A percentile compares a stretch with the other conserved stretches of the same genome.
phyloP scores from a whole-genome alignment of 2,797 vertebrate species.

The Falco columbarius region DNA sequence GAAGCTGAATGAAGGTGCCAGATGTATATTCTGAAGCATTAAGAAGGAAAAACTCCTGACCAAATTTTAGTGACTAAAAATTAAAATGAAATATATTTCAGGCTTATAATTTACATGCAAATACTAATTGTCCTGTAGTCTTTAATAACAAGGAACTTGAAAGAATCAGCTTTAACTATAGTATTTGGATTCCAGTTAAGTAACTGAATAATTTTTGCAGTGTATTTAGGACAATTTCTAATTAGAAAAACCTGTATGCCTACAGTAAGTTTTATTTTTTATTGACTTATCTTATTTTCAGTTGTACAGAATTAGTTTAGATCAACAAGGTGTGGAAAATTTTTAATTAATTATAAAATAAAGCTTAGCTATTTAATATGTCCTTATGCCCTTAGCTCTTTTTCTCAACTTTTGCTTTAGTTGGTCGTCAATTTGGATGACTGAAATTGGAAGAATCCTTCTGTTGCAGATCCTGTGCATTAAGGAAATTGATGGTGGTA shows the following conservation, averaged over 20 bases:
- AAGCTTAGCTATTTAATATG: background rate
- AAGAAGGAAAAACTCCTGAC: background rate
- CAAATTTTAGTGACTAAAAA: background rate
- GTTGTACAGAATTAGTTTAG: background rate
- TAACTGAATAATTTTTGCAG: background rate
- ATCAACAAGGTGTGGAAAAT: background rate
- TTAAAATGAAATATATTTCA: background rate
- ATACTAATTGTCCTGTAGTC: background rate
- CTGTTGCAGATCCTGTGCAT: background rate
- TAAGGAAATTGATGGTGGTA: background rate
- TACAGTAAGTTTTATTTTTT: background rate
- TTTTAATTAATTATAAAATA: background rate
- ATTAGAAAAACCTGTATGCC: background rate
- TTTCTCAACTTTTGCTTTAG: background rate
- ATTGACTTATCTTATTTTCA: background rate
- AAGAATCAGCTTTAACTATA: background rate
- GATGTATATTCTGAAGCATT: background rate
- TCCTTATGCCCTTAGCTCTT: background rate
- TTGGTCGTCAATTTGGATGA: background rate
- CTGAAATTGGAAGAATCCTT: background rate
- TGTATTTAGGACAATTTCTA: background rate
- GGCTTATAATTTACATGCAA: background rate
- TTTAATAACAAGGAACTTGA: background rate
- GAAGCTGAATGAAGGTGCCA: too few species aligned
- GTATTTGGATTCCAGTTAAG: background rate